A percentile compares a stretch with the other conserved stretches of the same genome.
phyloP scores from a whole-genome alignment of 1,140 invertebrate species.

The Orius insidiosus region DNA sequence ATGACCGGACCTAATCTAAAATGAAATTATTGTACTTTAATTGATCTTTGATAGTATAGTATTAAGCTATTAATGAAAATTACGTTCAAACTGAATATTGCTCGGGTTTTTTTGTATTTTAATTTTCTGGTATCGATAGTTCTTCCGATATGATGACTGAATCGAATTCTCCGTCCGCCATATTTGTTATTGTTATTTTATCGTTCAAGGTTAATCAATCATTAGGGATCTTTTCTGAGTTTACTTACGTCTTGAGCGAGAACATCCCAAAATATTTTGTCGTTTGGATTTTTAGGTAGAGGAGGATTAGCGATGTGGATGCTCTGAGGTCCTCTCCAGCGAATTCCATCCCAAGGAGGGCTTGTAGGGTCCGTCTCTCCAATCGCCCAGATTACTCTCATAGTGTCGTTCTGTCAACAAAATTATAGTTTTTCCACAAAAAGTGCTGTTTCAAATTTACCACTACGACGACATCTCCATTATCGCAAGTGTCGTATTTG shows the following conservation, averaged over 20 bases:
- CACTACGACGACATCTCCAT: constrained; percentile 45
- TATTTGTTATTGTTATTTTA: too few relatives aligned
- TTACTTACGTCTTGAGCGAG: constrained; percentile 49
- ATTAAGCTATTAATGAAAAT: too few relatives aligned
- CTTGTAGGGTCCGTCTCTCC: constrained; percentile 43
- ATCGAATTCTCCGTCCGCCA: too few relatives aligned
- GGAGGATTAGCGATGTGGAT: constrained; percentile 39
- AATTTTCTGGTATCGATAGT: too few relatives aligned
- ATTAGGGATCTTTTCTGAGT: constrained; percentile 2
- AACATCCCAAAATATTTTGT: constrained; percentile 48
- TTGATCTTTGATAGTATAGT: too few relatives aligned
- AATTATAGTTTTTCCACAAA: not conserved
- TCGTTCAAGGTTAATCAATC: too few relatives aligned
- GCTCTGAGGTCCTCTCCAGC: constrained; percentile 40
- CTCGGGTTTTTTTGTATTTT: too few relatives aligned
- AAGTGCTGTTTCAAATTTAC: constrained; percentile 36
- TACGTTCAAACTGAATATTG: too few relatives aligned
- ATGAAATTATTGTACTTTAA: too few relatives aligned
- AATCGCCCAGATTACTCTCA: constrained; percentile 56
- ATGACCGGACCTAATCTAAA: too few relatives aligned
- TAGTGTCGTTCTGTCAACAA: constrained; percentile 49
- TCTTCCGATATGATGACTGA: too few relatives aligned
- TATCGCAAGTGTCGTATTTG: constrained; percentile 61
- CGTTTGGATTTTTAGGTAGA: constrained; percentile 27
- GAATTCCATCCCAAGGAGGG: constrained; percentile 35